Conservation (phyloP, 2,888 invertebrate species). For the Ypsolopha scabrella region DNA sequence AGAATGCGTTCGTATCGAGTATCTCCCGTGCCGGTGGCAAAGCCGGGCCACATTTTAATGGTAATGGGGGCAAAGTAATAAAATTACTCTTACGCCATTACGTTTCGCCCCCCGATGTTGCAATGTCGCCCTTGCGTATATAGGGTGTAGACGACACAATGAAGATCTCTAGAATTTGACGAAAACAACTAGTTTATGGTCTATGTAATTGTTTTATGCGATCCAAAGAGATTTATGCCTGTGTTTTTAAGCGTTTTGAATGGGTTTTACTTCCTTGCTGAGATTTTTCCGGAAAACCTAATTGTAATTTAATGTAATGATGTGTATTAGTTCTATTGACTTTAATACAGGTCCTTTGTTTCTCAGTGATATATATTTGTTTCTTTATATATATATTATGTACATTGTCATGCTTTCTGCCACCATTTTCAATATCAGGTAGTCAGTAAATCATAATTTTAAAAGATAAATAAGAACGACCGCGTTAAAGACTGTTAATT, state of each 20-base stretch:
- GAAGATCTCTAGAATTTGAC: slow-evolving; percentile 46
- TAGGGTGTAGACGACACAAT: slow-evolving; percentile 53
- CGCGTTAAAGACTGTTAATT: no score
- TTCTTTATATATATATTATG: no score
- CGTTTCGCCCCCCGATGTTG: slow-evolving; percentile 45
- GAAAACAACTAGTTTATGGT: slow-evolving; percentile 50
- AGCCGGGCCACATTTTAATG: slow-evolving; percentile 53
- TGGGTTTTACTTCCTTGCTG: background rate
- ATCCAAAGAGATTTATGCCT: slow-evolving; percentile 28
- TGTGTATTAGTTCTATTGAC: background rate
- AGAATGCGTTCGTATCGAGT: slow-evolving; percentile 22
- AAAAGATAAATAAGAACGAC: no score
- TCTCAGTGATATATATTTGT: no score
- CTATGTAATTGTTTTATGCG: slow-evolving; percentile 53
- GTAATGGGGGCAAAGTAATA: slow-evolving; percentile 70
- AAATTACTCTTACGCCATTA: slow-evolving; percentile 70
- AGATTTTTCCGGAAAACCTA: background rate
- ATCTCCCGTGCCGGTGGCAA: slow-evolving; percentile 51
- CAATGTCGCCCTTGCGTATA: slow-evolving; percentile 35
- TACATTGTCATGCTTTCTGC: no score
- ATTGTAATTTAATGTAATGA: background rate
- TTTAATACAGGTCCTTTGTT: no score
- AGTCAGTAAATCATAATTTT: no score
- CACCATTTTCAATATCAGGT: no score
- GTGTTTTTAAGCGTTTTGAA: background rate